Conservation (phyloP, 2,888 invertebrate species). For the Endomychus coccineus region DNA sequence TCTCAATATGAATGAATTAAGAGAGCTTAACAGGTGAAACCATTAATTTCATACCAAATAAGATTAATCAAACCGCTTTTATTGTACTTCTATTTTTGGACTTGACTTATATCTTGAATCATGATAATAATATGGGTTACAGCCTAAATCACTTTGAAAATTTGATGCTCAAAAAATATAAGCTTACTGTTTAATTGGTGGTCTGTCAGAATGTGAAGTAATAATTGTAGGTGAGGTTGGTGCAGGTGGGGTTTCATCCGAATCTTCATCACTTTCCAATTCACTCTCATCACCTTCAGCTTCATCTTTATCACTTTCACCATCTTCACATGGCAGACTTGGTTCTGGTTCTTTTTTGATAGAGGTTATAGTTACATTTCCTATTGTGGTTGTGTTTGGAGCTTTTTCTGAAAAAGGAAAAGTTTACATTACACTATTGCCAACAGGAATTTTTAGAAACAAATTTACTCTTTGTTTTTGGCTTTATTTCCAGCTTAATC, state of each 20-base stretch:
- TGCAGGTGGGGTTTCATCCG: slow-evolving; percentile 39
- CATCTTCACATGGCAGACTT: slow-evolving; percentile 59
- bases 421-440: slow-evolving; percentile 1
- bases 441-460: background rate
- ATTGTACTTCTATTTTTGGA: no score
- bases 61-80: no score
- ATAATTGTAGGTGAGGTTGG: slow-evolving; percentile 11
- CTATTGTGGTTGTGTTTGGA: slow-evolving; percentile 58
- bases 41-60: no score
- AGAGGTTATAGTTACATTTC: slow-evolving; percentile 59
- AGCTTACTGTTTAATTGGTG: slow-evolving; percentile 60
- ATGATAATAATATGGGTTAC: no score
- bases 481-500: slow-evolving; percentile 41
- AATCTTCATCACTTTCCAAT: slow-evolving; percentile 47
- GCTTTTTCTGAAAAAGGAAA: slow-evolving; percentile 36
- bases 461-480: slow-evolving; percentile 46
- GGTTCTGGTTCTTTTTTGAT: slow-evolving; percentile 41
- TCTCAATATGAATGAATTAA: no score
- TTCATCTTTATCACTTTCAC: slow-evolving; percentile 63
- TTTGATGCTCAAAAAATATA: slow-evolving; percentile 3
- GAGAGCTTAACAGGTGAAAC: no score
- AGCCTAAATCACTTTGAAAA: no score
- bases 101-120: no score
- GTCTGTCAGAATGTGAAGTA: slow-evolving; percentile 34
- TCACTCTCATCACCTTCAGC: slow-evolving; percentile 72